These are phyloP conservation scores for Sebastes aleutianus DNA, from an alignment of 2,797 vertebrate species.

Conservation along the genomic window DNA sequence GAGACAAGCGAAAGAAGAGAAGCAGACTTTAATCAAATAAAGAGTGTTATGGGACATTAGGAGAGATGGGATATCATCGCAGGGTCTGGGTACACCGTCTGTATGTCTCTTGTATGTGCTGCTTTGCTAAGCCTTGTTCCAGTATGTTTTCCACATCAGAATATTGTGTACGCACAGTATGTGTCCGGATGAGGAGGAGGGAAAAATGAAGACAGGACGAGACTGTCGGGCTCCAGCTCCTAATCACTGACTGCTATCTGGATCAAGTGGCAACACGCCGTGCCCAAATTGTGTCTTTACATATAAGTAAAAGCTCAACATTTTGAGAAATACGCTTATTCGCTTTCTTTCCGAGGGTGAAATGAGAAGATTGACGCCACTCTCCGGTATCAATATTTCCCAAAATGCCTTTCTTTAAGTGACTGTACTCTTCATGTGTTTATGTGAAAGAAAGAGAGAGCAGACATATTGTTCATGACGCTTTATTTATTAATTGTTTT, in stretches of 20 bases:
- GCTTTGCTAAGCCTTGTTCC: not conserved
- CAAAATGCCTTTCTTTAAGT: not conserved
- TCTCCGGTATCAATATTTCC: too few relatives aligned
- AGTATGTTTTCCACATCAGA: constrained; percentile 40
- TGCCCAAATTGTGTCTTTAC: not conserved
- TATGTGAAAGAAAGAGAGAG: not conserved
- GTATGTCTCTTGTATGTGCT: not conserved
- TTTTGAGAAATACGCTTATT: too few relatives aligned
- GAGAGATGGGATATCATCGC: constrained; percentile 12
- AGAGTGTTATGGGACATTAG: constrained; percentile 19
- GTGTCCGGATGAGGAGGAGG: constrained; percentile 27
- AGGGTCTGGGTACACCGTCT: not conserved
- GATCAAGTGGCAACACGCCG: not conserved
- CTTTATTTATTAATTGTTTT: constrained; percentile 17
- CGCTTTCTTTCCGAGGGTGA: not conserved
- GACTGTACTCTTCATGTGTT: not conserved
- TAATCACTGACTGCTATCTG: not conserved
- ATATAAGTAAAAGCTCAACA: not conserved
- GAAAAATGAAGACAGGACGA: not conserved
- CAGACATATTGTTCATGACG: not conserved
- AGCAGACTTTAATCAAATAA: constrained; percentile 48
- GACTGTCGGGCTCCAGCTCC: constrained; percentile 15
- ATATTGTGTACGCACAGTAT: not conserved
- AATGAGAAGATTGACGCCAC: not conserved
- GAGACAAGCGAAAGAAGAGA: constrained; percentile 11